Conservation (phyloP, 2,797 vertebrate genomes). For the Peromyscus nudipes region DNA sequence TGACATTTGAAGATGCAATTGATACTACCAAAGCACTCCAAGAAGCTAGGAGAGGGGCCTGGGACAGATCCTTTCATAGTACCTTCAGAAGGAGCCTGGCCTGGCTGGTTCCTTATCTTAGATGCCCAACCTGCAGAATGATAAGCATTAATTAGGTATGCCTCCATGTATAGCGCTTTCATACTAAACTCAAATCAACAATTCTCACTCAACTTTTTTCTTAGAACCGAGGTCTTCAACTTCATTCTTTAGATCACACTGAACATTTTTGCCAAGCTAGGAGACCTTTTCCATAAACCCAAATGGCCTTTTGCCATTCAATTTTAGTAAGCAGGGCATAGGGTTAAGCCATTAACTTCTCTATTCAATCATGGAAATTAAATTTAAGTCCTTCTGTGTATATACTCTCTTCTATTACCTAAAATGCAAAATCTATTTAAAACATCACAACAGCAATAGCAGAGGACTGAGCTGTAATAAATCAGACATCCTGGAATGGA, state of each 20-base stretch:
- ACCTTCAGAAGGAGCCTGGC: background rate
- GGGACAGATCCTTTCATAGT: too few species aligned
- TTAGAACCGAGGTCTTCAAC: slow-evolving; percentile 1
- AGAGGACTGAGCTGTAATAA: slow-evolving; percentile 72
- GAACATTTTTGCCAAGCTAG: slow-evolving; percentile 46
- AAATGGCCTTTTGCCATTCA: slow-evolving; percentile 69
- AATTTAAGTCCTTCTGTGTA: slow-evolving; percentile 61
- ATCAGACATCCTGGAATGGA: slow-evolving; percentile 79
- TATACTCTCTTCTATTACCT: slow-evolving; percentile 69
- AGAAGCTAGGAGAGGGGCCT: background rate
- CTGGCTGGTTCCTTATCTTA: background rate
- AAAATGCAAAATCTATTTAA: slow-evolving; percentile 76
- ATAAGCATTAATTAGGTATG: background rate
- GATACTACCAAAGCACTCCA: background rate
- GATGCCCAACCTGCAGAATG: background rate
- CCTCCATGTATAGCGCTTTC: background rate
- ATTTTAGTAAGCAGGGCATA: slow-evolving; percentile 72
- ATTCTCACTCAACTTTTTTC: slow-evolving; percentile 42
- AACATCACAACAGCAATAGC: slow-evolving; percentile 50
- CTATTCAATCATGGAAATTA: slow-evolving; percentile 79
- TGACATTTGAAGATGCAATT: background rate
- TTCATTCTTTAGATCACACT: slow-evolving; percentile 47
- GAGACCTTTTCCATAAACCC: slow-evolving; percentile 72
- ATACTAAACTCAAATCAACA: background rate
- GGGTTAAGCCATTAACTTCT: slow-evolving; percentile 74